Evolutionary conservation across 2,888 invertebrate genomes (phyloP), one percentile per base, ranked within the genome.

Genomic region (Zygothrica quintamaculata): DNA sequence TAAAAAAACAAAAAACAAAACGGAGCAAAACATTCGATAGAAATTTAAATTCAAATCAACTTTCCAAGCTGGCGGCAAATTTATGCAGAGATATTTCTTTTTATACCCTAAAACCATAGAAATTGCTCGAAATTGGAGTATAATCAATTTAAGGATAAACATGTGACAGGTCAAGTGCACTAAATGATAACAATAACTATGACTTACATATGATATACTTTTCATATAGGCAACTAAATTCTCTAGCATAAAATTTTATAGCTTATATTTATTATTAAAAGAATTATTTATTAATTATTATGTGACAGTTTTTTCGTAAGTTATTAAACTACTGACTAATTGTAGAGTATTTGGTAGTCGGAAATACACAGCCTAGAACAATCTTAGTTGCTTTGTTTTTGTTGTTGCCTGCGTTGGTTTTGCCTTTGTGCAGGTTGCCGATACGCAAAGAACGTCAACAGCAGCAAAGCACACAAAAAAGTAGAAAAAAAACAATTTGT

Each of bases 31-130:
- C 58, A 74, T 80, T 74, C 80, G 65, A 71, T 80, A 62, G 70
- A 69, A 73, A 72, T 76, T 80, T 59, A 71, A 79, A 80, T 82
- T 85, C 84, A 80, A 80, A 85, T 85, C 77, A 84, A 77, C 84
- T 71, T 69, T 65, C 61, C 62, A 68, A 78, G 78, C 65, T 60
- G 78, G 51, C 55, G 51, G 53, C 52, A 84, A 80, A 85, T 80
- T 85, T 80, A 80, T 80, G 84, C 80, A 74, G 37, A 66, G 51
- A 66, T 74, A 68, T 68, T 74, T 62, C 26, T 33, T 25, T 33
- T 5, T 37, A 52, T 43, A 29, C 29, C 29, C 29, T 29, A 2
- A 22, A 5, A 22, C 18, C 18, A 22, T 11, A 37, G 11, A 29
- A 36, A 29, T 3, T 22, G 18, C 18, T 22, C 18, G 5, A 22